Evolutionary conservation across 2,888 invertebrate species (phyloP).

Genomic region (Mythimna impura): DNA sequence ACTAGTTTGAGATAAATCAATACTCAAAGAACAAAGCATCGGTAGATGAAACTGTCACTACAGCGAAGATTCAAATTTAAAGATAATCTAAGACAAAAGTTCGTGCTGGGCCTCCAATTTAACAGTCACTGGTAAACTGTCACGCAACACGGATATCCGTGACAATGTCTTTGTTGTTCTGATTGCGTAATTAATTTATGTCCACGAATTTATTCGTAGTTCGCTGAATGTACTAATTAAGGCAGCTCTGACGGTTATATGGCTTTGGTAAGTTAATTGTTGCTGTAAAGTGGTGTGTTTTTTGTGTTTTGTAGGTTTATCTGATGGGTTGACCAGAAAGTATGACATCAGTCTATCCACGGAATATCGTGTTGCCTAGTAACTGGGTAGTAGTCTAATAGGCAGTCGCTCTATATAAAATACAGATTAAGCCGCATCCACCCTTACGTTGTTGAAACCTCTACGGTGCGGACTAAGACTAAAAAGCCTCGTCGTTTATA

Average conservation of each 20-base stretch:
- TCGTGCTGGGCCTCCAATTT: constrained; percentile 34
- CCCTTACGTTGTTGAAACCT: too few species aligned
- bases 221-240: constrained; percentile 59
- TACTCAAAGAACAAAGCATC: not conserved
- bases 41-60: not conserved
- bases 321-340: too few species aligned
- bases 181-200: constrained; percentile 78
- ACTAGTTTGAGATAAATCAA: not conserved
- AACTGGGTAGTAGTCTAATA: too few species aligned
- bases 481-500: too few species aligned
- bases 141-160: constrained; percentile 77
- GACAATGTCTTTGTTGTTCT: constrained; percentile 73
- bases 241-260: constrained; percentile 46
- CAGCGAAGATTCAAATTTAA: not conserved
- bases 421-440: too few species aligned
- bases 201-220: constrained; percentile 66
- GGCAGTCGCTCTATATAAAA: too few species aligned
- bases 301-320: constrained; percentile 3
- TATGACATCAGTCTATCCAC: too few species aligned
- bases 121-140: constrained; percentile 42
- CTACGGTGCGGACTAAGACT: too few species aligned
- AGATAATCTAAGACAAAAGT: constrained; percentile 4
- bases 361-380: too few species aligned
- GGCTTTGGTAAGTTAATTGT: constrained; percentile 54
- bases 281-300: constrained; percentile 34